Conservation (phyloP, 2,888 invertebrate genomes). For the Adelphocoris suturalis region DNA sequence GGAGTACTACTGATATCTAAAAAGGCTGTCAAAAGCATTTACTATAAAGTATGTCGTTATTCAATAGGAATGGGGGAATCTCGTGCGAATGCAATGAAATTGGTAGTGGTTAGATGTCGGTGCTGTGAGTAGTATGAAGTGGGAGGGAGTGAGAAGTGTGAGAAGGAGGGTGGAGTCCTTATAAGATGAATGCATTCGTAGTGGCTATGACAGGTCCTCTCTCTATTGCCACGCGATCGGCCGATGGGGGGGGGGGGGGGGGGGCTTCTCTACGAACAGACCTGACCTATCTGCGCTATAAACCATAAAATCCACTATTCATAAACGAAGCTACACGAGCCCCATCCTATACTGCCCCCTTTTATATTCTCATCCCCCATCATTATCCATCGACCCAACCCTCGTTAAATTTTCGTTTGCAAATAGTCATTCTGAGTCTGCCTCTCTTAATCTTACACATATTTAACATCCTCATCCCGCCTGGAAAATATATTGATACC, state of each 20-base stretch:
- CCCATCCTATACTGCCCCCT: not conserved
- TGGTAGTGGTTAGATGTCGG: not conserved
- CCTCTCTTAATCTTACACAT: too few relatives aligned
- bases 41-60: too few relatives aligned
- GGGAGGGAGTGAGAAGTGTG: not conserved
- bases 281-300: not conserved
- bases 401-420: not conserved
- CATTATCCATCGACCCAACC: not conserved
- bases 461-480: too few relatives aligned
- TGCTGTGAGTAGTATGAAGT: not conserved
- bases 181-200: conserved; percentile 37
- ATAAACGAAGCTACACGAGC: not conserved
- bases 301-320: conserved; percentile 22
- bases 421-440: not conserved
- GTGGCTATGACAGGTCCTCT: conserved; percentile 20
- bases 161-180: conserved; percentile 9
- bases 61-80: too few relatives aligned
- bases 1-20: too few relatives aligned
- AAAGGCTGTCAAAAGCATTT: too few relatives aligned
- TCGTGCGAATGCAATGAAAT: too few relatives aligned
- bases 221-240: not conserved
- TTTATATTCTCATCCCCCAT: not conserved
- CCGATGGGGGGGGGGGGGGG: not conserved
- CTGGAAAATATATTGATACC: too few relatives aligned
- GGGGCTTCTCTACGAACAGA: not conserved